Evolutionary conservation across 2,888 invertebrate genomes (phyloP).

Genomic region (Thecophora atra): DNA sequence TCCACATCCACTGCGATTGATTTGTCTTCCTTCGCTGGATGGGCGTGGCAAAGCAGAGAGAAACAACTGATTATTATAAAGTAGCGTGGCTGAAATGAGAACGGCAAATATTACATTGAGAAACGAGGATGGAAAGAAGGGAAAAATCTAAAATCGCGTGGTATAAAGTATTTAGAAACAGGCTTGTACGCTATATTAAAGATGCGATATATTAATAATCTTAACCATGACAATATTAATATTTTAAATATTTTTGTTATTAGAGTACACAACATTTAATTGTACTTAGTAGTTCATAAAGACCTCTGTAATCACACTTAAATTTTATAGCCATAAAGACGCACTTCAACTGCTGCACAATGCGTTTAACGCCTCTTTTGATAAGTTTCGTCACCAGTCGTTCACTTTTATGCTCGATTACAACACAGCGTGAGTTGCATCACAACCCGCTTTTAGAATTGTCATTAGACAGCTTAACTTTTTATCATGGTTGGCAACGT

Average conservation of each 20-base stretch:
- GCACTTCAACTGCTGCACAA: neutral
- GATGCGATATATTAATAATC: too few relatives aligned
- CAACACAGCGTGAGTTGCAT: constrained; percentile 13
- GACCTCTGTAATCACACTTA: too few relatives aligned
- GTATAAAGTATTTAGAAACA: too few relatives aligned
- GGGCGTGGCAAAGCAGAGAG: constrained; percentile 55
- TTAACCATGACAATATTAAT: too few relatives aligned
- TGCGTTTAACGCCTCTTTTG: neutral
- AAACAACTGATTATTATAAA: constrained; percentile 51
- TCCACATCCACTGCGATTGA: constrained; percentile 51
- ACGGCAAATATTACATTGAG: constrained; percentile 18
- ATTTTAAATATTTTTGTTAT: too few relatives aligned
- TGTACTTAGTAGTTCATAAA: too few relatives aligned
- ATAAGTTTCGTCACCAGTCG: neutral
- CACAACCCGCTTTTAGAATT: constrained; percentile 18
- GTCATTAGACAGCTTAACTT: neutral
- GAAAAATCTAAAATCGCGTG: neutral
- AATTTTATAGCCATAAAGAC: neutral
- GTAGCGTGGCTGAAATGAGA: constrained; percentile 47
- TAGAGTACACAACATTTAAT: too few relatives aligned
- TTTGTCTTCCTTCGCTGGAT: constrained; percentile 54
- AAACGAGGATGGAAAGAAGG: neutral
- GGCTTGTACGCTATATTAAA: too few relatives aligned
- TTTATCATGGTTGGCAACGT: neutral
- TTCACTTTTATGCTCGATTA: neutral